phyloP scores from a whole-genome alignment of 2,113 vertebrate species.

The Lontra canadensis region DNA sequence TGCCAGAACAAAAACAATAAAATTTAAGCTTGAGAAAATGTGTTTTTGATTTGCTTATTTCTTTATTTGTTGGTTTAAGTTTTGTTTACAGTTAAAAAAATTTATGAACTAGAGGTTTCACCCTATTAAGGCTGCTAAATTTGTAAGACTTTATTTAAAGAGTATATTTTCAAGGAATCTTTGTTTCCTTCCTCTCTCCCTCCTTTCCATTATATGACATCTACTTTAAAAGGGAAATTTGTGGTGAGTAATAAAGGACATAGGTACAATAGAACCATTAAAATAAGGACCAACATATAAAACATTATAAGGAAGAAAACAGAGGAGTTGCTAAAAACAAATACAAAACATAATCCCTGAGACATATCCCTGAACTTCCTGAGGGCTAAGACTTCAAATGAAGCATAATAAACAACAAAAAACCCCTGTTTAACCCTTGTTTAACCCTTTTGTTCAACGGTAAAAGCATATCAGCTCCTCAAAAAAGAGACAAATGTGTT shows the following conservation, averaged over 20 bases:
- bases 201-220: neutral
- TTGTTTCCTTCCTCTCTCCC: neutral
- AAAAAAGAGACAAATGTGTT: neutral
- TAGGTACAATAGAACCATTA: neutral
- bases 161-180: neutral
- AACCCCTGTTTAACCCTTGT: neutral
- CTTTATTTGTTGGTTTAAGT: neutral
- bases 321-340: neutral
- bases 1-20: neutral
- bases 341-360: neutral
- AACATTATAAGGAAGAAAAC: neutral
- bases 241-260: neutral
- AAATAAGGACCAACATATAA: slow-evolving; percentile 48
- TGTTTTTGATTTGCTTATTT: neutral
- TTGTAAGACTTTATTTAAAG: neutral
- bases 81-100: neutral
- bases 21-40: neutral
- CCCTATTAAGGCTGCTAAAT: neutral
- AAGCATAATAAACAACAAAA: neutral
- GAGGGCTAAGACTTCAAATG: neutral
- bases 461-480: neutral
- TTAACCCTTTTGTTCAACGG: neutral
- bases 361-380: neutral
- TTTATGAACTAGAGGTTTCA: neutral
- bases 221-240: slow-evolving; percentile 53